Evolutionary conservation across 2,113 vertebrate genomes (phyloP), one percentile per base, ranked within the genome.

Genomic region (Chaetorhynchus papuensis): DNA sequence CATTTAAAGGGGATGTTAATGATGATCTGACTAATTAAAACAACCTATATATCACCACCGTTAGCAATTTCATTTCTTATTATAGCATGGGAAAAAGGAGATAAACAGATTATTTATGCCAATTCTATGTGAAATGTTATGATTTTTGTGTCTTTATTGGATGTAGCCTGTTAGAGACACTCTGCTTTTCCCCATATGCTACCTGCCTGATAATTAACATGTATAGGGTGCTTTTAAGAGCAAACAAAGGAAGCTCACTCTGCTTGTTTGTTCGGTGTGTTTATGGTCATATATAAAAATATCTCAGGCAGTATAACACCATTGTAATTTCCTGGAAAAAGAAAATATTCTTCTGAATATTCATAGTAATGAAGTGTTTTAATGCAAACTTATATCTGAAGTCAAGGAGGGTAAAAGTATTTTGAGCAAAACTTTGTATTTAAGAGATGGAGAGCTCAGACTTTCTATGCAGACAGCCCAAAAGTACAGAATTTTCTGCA

Each of bases 21-120:
- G 72, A 88, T 78, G 75, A 92, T 88, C 64, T 74, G 66, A 69
- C 85, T 90, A 95, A 95, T 78, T 88, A 95, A 59, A 85, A 74
- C 59, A 91, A 77, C 39, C 44, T 77, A 90, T 94, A 91, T 88
- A 96, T 74, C 64, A 85, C 24, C 47, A 96, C 64, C 0, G 1
- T 64, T 93, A 94, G 86, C 64, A 78, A 93, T 90, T 94, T 90
- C 1, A 63, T 80, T 96, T 92, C 68, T 66, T 88, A 71, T 86
- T 90, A 78, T 35, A 95, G 52, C 79, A 89, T 60, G 53, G 65
- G 26, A 78, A 89, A 94, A 92, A 90, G 72, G 60, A 96, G 79
- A 93, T 74, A 88, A 96, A 93, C 78, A 93, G 83, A 93, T 86
- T 93, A 96, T 84, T 96, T 93, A 90, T 92, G 86, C 64, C 84